Evolutionary conservation across 2,888 invertebrate genomes (phyloP).

Genomic region (Choreutis nemorana): DNA sequence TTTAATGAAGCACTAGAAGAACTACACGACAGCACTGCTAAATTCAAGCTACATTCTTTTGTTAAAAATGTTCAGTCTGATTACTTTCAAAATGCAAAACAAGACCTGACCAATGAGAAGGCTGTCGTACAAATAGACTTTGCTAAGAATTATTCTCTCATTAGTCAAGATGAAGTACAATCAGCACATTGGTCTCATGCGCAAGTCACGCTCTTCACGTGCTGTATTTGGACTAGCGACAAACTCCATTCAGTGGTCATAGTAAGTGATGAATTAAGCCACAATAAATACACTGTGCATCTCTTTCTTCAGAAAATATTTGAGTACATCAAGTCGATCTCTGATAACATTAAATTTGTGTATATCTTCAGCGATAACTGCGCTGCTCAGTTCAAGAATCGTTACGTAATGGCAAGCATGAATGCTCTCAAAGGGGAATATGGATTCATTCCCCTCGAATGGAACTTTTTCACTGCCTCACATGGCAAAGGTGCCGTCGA

Average conservation of each 20-base stretch:
- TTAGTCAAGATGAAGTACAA: slow-evolving; percentile 11
- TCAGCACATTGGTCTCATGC: slow-evolving; percentile 9
- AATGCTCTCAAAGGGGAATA: slow-evolving; percentile 12
- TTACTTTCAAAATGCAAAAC: slow-evolving; percentile 11
- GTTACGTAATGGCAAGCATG: slow-evolving; percentile 15
- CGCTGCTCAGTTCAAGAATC: slow-evolving; percentile 14
- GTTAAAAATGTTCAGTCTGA: slow-evolving; percentile 12
- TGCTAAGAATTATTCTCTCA: slow-evolving; percentile 11
- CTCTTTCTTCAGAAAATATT: slow-evolving; percentile 12
- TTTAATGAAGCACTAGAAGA: slow-evolving; percentile 10
- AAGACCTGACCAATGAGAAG: slow-evolving; percentile 3
- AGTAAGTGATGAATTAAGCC: slow-evolving; percentile 12
- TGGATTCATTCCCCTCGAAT: slow-evolving; percentile 11
- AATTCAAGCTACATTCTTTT: slow-evolving; percentile 11
- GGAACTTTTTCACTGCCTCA: slow-evolving; percentile 14
- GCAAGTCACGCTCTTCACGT: slow-evolving; percentile 10
- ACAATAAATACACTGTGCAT: slow-evolving; percentile 14
- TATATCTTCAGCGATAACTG: slow-evolving; percentile 13
- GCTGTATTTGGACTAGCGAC: slow-evolving; percentile 10
- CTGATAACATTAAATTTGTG: slow-evolving; percentile 9
- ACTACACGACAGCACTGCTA: slow-evolving; percentile 10
- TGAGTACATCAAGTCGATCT: slow-evolving; percentile 8
- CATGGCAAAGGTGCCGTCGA: slow-evolving; percentile 16
- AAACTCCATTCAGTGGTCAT: slow-evolving; percentile 9
- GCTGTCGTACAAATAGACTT: slow-evolving; percentile 13